Base-by-base conservation (phyloP, 2,797 vertebrate species). In the Oreortyx pictus region DNA sequence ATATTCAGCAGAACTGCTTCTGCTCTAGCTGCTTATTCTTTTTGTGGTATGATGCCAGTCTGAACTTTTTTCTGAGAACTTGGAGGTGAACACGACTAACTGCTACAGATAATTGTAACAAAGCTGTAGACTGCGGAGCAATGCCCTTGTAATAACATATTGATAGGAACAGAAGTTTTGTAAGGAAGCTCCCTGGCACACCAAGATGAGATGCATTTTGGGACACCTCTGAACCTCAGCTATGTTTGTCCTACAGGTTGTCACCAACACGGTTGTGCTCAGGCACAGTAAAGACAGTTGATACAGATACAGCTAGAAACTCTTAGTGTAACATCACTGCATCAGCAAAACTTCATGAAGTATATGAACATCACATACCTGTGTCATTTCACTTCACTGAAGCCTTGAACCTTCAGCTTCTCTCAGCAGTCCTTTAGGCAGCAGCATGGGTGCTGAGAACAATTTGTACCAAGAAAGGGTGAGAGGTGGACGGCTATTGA, bases 211-310 rank as follows among this genome's bases (percentile, higher is more conserved):
- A 8, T 43, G 8, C 8, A 27, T 64, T 90, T 76, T 71, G 56
- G n/a, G 59, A 31, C 47, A 57, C 47, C 7, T 79, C 71, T 88
- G 47, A 50, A 57, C 35, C 35, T 57, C 33, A 47, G 18, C 23
- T 67, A 2, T 16, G 23, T 65, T 62, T 79, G 49, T 60, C 37
- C 12, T n/a, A 52, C 20, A 52, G 25, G 8, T 24, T 70, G 8
- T 47, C 50, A 62, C 15, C 54, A 49, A 14, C 0, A 2, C 6
- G 9, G 31, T 49, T 1, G 0, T 9, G 2, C 23, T 20, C n/a
- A 41, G 24, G 6, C 49, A n/a, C n/a, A n/a, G n/a, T 33, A 60
- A 8, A 60, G 24, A 15, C 37, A 23, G 4, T 27, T 66, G 59
- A 59, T 5, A 59, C 12, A 83, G 39, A n/a, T 60, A 31, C 22